Percentiles rank a stretch among this genome's conserved stretches.
These are phyloP conservation scores for Ganaspis brasiliensis DNA, from an alignment of 2,888 invertebrate genomes.

Conservation along the genomic window DNA sequence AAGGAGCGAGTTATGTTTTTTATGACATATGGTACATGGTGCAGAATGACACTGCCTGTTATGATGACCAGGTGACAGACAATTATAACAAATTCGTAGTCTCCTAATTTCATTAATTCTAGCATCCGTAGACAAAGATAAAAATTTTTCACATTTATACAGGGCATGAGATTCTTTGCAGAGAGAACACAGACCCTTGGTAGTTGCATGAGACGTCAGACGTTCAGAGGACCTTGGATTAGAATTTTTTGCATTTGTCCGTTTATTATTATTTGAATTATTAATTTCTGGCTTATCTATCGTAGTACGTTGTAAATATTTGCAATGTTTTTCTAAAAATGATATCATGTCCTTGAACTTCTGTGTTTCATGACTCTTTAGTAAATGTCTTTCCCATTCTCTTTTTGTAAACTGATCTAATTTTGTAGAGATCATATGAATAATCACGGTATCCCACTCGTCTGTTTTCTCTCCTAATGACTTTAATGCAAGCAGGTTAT, in stretches of 20 bases:
- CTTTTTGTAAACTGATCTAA: background rate
- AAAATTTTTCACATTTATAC: slow-evolving; percentile 38
- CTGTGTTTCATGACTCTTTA: too few relatives aligned
- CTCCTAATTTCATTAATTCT: slow-evolving; percentile 29
- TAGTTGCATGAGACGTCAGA: background rate
- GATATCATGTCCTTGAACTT: too few relatives aligned
- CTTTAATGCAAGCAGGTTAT: background rate
- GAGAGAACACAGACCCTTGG: background rate
- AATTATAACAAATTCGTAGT: slow-evolving; percentile 41
- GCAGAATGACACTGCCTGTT: slow-evolving; percentile 32
- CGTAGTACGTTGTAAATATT: background rate
- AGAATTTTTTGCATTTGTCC: background rate
- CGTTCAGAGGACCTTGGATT: background rate
- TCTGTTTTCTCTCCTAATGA: slow-evolving; percentile 11
- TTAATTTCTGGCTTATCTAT: background rate
- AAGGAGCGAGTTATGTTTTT: slow-evolving; percentile 38
- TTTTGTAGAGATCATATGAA: background rate
- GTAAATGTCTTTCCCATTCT: background rate
- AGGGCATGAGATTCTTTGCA: slow-evolving; percentile 30
- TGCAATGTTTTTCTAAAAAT: too few relatives aligned
- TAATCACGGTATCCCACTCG: background rate
- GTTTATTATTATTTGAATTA: background rate
- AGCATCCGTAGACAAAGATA: slow-evolving; percentile 15
- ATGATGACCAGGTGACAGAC: slow-evolving; percentile 23
- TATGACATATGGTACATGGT: slow-evolving; percentile 37